A percentile compares a stretch with the other conserved stretches of the same genome.
phyloP scores from a whole-genome alignment of 2,113 vertebrate species.

The Notothenia coriiceps region DNA sequence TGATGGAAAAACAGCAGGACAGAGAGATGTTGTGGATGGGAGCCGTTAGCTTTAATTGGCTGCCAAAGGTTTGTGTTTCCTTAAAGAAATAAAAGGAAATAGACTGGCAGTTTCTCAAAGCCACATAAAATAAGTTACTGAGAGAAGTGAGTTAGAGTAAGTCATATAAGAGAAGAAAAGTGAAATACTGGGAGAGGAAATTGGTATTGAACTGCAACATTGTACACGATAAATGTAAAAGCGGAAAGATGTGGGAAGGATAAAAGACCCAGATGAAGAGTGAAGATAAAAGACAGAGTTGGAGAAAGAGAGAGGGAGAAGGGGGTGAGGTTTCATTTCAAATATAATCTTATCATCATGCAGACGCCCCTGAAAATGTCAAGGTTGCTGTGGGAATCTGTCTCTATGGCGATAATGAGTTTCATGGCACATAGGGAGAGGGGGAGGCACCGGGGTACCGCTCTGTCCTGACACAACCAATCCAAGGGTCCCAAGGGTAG shows the following conservation, averaged over 20 bases:
- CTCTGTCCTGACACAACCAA: conserved; percentile 22
- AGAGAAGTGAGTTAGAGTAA: not conserved
- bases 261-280: conserved; percentile 36
- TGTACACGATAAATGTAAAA: conserved; percentile 39
- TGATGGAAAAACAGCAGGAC: not conserved
- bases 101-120: conserved; percentile 5
- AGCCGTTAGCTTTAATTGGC: conserved; percentile 13
- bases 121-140: not conserved
- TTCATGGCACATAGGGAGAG: conserved; percentile 40
- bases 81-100: conserved; percentile 1
- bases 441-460: conserved; percentile 3
- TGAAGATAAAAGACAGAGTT: conserved; percentile 24
- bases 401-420: conserved; percentile 60
- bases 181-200: conserved; percentile 34
- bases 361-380: conserved; percentile 63
- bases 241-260: conserved; percentile 14
- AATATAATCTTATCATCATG: conserved; percentile 52
- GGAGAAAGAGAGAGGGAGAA: not conserved
- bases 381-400: conserved; percentile 66
- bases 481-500: not conserved
- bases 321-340: conserved; percentile 38
- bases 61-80: conserved; percentile 9
- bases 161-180: conserved; percentile 2
- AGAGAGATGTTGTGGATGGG: not conserved
- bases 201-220: conserved; percentile 31